A percentile compares a stretch with the other conserved stretches of the same genome.
phyloP scores from a whole-genome alignment of 2,113 vertebrate species.

The Lamprologus sp. region DNA sequence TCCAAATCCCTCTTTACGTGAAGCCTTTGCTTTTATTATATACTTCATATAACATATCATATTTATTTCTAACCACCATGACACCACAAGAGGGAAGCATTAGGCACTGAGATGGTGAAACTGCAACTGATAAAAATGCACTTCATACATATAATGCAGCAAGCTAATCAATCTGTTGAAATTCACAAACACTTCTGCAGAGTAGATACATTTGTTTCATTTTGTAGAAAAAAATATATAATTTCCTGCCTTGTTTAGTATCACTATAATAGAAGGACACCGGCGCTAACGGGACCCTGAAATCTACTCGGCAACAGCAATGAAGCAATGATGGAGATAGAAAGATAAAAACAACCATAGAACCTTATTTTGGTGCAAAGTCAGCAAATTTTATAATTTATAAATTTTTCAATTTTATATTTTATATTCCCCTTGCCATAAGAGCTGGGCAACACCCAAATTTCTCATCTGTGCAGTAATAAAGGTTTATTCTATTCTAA shows the following conservation, averaged over 20 bases:
- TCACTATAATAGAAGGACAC: not conserved
- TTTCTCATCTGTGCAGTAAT: not conserved
- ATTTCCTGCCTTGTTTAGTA: not conserved
- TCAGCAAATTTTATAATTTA: not conserved
- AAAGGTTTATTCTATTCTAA: not conserved
- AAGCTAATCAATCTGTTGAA: not conserved
- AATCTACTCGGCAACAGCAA: not conserved
- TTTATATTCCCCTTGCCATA: not conserved
- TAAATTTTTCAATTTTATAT: not conserved
- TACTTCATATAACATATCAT: not conserved
- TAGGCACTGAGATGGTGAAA: not conserved
- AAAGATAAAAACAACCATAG: not conserved
- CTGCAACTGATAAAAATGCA: not conserved
- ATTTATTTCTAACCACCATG: not conserved
- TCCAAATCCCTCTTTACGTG: not conserved
- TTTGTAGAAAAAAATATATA: not conserved
- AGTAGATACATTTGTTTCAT: accelerated
- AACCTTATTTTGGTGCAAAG: not conserved
- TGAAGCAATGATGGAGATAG: too few relatives aligned
- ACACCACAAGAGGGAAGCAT: constrained; percentile 10
- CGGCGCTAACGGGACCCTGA: accelerated
- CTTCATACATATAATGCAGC: not conserved
- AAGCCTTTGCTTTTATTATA: not conserved
- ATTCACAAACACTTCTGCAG: not conserved
- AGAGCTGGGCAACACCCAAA: not conserved